phyloP scores from a whole-genome alignment of 2,888 invertebrate genomes.

The Pristionchus maxplancki region DNA sequence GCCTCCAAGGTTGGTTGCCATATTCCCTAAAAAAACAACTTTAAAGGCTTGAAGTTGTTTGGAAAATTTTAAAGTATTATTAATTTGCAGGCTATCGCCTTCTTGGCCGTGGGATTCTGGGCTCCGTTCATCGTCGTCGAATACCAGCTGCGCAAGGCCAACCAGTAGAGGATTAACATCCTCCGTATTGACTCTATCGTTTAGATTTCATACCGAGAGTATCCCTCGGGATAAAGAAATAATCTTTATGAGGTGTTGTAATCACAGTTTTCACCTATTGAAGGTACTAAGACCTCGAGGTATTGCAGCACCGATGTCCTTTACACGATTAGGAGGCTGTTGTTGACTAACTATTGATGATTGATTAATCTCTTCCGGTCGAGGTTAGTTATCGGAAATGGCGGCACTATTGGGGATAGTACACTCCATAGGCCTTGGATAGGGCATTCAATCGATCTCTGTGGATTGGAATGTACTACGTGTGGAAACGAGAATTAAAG shows the following conservation, averaged over 20 bases:
- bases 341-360: not conserved
- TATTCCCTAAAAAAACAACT: not conserved
- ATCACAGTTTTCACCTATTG: not conserved
- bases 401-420: conserved; percentile 1
- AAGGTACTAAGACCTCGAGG: conserved; percentile 9
- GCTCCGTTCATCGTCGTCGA: conserved; percentile 71
- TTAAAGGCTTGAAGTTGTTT: not conserved
- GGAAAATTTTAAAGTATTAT: not conserved
- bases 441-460: conserved; percentile 35
- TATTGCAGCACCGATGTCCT: not conserved
- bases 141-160: conserved; percentile 74
- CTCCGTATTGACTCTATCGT: conserved; percentile 33
- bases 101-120: conserved; percentile 73
- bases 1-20: conserved; percentile 58
- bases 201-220: conserved; percentile 6
- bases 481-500: not conserved
- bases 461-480: conserved; percentile 1
- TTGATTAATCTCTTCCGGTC: conserved; percentile 18
- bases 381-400: conserved; percentile 11
- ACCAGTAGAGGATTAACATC: conserved; percentile 53
- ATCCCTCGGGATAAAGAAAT: conserved; percentile 46
- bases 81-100: conserved; percentile 57
- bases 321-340: not conserved
- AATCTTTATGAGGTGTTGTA: not conserved
- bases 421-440: conserved; percentile 16